Evolutionary conservation across 1,140 invertebrate species (phyloP), one percentile per base, ranked within the genome.

Genomic region (Whitmania pigra): DNA sequence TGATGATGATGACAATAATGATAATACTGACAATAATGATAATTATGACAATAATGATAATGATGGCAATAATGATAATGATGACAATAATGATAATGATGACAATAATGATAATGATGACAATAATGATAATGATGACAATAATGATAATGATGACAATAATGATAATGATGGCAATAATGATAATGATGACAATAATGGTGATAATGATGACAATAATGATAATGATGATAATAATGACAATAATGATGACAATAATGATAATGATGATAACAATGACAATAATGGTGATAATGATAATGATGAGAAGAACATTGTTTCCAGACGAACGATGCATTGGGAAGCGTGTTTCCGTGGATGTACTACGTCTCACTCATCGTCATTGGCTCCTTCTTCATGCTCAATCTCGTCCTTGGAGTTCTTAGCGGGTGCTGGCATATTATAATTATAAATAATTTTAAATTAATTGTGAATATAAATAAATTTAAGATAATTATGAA

Each of bases 331-430:
- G 96, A 99, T 87, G 94, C 95, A 80, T 87, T 97, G 84, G 96
- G 97, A 84, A 93, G 89, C 87, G 87, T 87, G 81, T 98, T 91
- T 87, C 99, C 99, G 87, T 98, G 94, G 94, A 90, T 98, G 85
- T 99, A 99, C 88, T 99, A 99, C 88, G 94, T 99, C 86, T 94
- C 96, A 86, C 89, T 99, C 80, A 99, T 99, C 86, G 92, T 99
- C 83, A 88, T 99, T 83, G 97, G 97, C 85, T 99, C 97, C 83
- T 99, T 99, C 89, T 99, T 99, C 88, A 99, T 99, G 97, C 91
- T 99, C 87, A 99, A 99, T 88, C 89, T 99, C 88, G 95, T 99
- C 88, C 93, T 99, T 85, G 97, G 97, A 90, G 97, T 99, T 79
- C 89, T 99, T 83, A 97, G 93, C 86, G 97, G 96, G 95, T 98